Percentiles rank a stretch among this genome's conserved stretches.
phyloP scores from a whole-genome alignment of 1,140 invertebrate genomes.

The Gryllus bimaculatus region DNA sequence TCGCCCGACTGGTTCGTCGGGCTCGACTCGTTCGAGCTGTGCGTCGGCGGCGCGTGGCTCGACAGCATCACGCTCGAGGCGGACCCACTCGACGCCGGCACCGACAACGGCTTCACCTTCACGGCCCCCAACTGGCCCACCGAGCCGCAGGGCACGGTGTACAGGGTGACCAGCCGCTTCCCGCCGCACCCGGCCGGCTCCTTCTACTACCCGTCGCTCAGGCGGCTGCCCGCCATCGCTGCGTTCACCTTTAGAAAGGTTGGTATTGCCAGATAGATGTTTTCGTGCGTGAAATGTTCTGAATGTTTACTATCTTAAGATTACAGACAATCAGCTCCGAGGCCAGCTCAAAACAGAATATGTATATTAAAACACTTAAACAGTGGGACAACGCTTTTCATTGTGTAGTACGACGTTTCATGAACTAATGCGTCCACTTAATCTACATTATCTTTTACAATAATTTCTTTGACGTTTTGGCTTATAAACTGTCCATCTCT shows the following conservation, averaged over 20 bases:
- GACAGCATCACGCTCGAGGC: slow-evolving; percentile 46
- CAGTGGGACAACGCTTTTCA: too few relatives aligned
- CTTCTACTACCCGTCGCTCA: slow-evolving; percentile 44
- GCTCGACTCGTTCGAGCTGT: slow-evolving; percentile 49
- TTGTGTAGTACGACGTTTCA: too few relatives aligned
- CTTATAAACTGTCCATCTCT: too few relatives aligned
- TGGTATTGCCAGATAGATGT: slow-evolving; percentile 24
- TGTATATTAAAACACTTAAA: too few relatives aligned
- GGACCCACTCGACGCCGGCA: slow-evolving; percentile 56
- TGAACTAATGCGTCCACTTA: too few relatives aligned
- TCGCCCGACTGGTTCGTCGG: slow-evolving; percentile 64
- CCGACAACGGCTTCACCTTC: slow-evolving; percentile 55
- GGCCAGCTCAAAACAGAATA: too few relatives aligned
- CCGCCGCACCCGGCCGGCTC: slow-evolving; percentile 47
- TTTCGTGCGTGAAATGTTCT: neutral
- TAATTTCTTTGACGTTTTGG: too few relatives aligned
- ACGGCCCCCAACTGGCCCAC: slow-evolving; percentile 49
- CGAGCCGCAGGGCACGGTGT: slow-evolving; percentile 44
- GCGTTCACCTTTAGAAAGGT: slow-evolving; percentile 85
- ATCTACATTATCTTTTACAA: too few relatives aligned
- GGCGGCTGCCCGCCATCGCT: slow-evolving; percentile 43
- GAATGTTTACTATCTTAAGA: too few relatives aligned
- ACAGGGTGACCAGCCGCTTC: slow-evolving; percentile 41
- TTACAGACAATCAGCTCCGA: too few relatives aligned
- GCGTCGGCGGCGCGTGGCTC: slow-evolving; percentile 50